Base-by-base conservation (phyloP, 2,113 vertebrate species). In the Trogon melanurus region DNA sequence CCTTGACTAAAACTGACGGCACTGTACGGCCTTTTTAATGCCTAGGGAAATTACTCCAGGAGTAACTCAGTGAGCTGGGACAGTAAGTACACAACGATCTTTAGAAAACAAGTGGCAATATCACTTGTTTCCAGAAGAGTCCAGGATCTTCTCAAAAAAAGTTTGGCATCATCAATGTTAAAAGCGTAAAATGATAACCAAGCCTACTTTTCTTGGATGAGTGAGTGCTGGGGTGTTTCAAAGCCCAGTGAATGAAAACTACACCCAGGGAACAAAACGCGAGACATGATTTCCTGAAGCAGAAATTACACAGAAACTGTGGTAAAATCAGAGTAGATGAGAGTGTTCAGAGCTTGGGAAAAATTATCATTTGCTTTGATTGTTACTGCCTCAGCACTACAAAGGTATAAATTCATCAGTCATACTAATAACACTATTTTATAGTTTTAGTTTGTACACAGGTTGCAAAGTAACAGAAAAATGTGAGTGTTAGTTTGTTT, bases 121-220 rank as follows among this genome's bases (percentile, higher is more conserved):
- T 41, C 64, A 22, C 10, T 64, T 7, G 8, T 56, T 88, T 93
- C 13, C 36, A 25, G 60, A 76, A 41, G 14, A 66, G 12, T 47
- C 20, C 10, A 45, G 11, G 11, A 61, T 44, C 17, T 41, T 70
- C 51, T 64, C 16, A 57, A 69, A 89, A 71, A 34, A 30, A 3
- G 1, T 5, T n/a, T 72, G 9, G 3, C 20, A 5, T 27, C n/a
- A 69, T 38, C 74, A 75, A 79, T 16, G 6, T 51, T 13, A 54
- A 84, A 80, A 72, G 7, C 30, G 5, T 34, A 75, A 71, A 82
- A 45, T 45, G 6, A 56, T 34, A 72, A 38, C 11, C 3, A 44
- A 56, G 2, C 2, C 7, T 41, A 1, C 41, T 30, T 30, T 60
- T 34, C 32, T 29, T 7, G 1, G 1, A 34, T 51, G 10, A 69